A percentile compares a stretch with the other conserved stretches of the same genome.
Evolutionary conservation across 2,113 vertebrate genomes (phyloP).

Genomic region (Guaruba guarouba): DNA sequence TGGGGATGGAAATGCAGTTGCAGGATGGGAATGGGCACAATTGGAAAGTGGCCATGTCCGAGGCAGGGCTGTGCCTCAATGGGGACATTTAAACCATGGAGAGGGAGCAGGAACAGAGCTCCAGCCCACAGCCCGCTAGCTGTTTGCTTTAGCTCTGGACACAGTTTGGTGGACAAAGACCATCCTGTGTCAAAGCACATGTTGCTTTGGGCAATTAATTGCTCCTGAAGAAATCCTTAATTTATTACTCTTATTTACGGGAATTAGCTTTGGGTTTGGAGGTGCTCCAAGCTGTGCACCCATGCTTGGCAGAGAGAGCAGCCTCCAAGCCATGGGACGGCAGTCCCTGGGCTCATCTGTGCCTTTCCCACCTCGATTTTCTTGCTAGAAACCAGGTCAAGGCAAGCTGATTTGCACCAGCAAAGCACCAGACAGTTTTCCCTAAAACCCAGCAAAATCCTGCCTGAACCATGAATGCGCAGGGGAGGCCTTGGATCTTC

Average conservation of each 20-base stretch:
- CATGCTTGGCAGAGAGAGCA: accelerated
- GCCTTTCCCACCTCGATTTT: not conserved
- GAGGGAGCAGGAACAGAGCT: not conserved
- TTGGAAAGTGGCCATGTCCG: not conserved
- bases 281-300: not conserved
- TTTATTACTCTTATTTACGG: constrained; percentile 3
- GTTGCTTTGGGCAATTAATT: not conserved
- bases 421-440: not conserved
- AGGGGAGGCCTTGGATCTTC: not conserved
- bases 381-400: not conserved
- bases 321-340: not conserved
- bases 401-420: not conserved
- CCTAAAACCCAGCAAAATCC: not conserved
- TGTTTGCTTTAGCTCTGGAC: constrained; percentile 42
- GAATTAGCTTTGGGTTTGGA: not conserved
- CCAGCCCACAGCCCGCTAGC: not conserved
- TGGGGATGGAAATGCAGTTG: accelerated
- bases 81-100: not conserved
- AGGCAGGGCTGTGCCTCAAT: not conserved
- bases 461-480: accelerated
- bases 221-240: not conserved
- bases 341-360: not conserved
- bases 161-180: constrained; percentile 21
- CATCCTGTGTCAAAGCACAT: constrained; percentile 2
- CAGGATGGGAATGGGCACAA: accelerated